Base-by-base conservation (phyloP, 2,888 invertebrate genomes). In the Lasioglossum morio region DNA sequence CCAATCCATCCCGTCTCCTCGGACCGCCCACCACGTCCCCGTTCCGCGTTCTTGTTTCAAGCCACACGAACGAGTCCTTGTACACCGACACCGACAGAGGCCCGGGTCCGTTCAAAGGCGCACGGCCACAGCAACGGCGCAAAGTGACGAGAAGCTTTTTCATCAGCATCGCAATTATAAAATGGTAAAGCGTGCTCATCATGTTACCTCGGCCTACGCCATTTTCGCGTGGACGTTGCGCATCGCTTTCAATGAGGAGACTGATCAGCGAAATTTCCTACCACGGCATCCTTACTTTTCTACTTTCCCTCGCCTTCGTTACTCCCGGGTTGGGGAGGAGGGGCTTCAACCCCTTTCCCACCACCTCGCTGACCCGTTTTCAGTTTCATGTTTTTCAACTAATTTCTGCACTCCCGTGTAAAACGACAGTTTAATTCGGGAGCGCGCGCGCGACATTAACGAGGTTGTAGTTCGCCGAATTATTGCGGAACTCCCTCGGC, bases 111-210 rank as follows among this genome's bases (percentile, higher is more conserved):
- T 79, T 86, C 86, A 82, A 79, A 87, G 86, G 53, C 76, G 53
- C 63, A 48, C 77, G 57, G 37, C 77, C 70, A 66, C 74, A 75
- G 69, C 77, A 75, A 46, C 75, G 43, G 30, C n/a, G 77, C 72
- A 86, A 87, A 87, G 84, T 81, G 79, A 84, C 87, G 81, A 66
- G 82, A 70, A 79, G 75, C 82, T 88, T 88, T 88, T 83, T 81
- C 86, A 79, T 87, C 80, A 72, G 70, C 80, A 23, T 90, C 82
- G 80, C 88, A 90, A 90, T 90, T 89, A 89, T 90, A 90, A 90
- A 89, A 87, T 85, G 87, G 85, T 79, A 86, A 82, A 74, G 83
- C 84, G 48, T 77, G 78, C 86, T 84, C 84, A 81, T 80, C 88
- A 60, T 81, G 79, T 84, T 90, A 85, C 81, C 60, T 34, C 73